phyloP scores from a whole-genome alignment of 2,797 vertebrate species.

The Acanthis flammea region DNA sequence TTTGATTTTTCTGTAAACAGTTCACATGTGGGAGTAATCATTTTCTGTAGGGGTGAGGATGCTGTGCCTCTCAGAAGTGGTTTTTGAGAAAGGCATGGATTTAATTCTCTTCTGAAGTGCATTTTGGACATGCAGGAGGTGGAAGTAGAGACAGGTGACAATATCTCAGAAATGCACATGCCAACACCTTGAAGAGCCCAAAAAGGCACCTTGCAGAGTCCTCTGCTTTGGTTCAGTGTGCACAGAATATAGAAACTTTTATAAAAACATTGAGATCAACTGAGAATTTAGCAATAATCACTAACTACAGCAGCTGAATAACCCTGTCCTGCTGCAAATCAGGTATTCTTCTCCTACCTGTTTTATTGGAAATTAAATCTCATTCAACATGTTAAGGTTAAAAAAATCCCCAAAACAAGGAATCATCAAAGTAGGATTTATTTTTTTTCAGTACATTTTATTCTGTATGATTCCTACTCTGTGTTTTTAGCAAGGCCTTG shows the following conservation, averaged over 20 bases:
- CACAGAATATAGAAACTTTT: not conserved
- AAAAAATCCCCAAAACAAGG: not conserved
- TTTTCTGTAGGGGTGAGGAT: not conserved
- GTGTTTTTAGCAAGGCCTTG: not conserved
- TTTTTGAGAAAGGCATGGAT: not conserved
- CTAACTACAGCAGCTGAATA: not conserved
- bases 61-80: not conserved
- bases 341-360: not conserved
- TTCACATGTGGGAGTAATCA: not conserved
- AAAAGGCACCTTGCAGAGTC: not conserved
- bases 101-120: not conserved
- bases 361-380: not conserved
- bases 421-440: not conserved
- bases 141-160: not conserved
- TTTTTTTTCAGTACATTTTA: not conserved
- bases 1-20: not conserved
- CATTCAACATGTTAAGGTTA: not conserved
- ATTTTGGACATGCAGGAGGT: not conserved
- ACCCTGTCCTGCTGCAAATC: not conserved
- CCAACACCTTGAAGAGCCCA: not conserved
- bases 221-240: not conserved
- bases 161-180: not conserved
- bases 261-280: not conserved
- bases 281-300: not conserved
- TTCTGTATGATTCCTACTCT: not conserved